Percentiles rank a stretch among this genome's conserved stretches.
Evolutionary conservation across 2,113 vertebrate species (phyloP).

Genomic region (Lates calcarifer): DNA sequence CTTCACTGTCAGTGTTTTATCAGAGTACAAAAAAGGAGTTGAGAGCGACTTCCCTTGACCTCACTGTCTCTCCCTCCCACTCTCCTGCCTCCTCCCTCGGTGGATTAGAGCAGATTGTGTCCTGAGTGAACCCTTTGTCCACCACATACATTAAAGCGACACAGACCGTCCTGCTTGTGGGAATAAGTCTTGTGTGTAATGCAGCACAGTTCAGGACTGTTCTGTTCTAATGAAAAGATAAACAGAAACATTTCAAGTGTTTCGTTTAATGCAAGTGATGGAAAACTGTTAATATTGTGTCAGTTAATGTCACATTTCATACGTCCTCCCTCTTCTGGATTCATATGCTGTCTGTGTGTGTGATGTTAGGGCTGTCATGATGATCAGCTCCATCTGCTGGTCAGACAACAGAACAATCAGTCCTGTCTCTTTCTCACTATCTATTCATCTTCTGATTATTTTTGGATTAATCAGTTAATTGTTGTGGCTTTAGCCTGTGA

Average conservation of each 20-base stretch:
- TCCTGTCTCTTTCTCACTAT: background rate
- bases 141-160: constrained; percentile 16
- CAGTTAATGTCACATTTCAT: background rate
- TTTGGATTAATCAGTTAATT: too few relatives aligned
- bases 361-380: background rate
- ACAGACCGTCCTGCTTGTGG: background rate
- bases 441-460: background rate
- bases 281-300: background rate
- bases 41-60: background rate
- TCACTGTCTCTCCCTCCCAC: constrained; percentile 1
- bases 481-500: too few relatives aligned
- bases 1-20: constrained; percentile 45
- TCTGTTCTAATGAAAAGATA: constrained; percentile 57
- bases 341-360: background rate
- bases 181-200: background rate
- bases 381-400: constrained; percentile 34
- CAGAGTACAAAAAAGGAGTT: constrained; percentile 3
- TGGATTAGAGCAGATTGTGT: constrained; percentile 32
- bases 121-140: constrained; percentile 19
- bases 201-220: background rate
- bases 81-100: constrained; percentile 28
- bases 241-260: background rate
- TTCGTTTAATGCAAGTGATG: background rate
- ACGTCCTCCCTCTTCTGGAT: background rate
- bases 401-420: background rate